phyloP scores from a whole-genome alignment of 2,113 vertebrate species.

The Phyllopteryx taeniolatus region DNA sequence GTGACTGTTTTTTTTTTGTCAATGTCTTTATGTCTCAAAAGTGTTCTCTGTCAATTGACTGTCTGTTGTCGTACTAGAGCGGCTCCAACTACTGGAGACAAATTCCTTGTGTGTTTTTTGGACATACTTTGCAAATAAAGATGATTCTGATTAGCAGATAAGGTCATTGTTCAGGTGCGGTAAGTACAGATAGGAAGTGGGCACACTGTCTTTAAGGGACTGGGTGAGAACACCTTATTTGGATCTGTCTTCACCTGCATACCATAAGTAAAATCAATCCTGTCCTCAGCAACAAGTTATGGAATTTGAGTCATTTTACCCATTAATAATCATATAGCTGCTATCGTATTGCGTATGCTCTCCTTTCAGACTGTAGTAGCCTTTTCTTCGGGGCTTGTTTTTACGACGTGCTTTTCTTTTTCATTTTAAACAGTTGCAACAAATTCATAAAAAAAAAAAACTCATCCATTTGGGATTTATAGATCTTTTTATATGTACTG shows the following conservation, averaged over 20 bases:
- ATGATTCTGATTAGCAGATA: slow-evolving; percentile 35
- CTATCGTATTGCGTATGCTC: slow-evolving; percentile 48
- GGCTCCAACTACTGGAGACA: too few relatives aligned
- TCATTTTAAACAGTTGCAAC: not conserved
- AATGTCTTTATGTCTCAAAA: too few relatives aligned
- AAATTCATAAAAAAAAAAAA: not conserved
- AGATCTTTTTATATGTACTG: not conserved
- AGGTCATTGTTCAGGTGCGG: slow-evolving; percentile 52
- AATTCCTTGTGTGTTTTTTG: too few relatives aligned
- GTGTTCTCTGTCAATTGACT: too few relatives aligned
- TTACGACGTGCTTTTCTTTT: slow-evolving; percentile 3
- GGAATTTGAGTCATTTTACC: slow-evolving; percentile 60
- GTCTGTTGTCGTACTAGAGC: too few relatives aligned
- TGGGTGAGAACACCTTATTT: slow-evolving; percentile 44
- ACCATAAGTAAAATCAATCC: slow-evolving; percentile 30
- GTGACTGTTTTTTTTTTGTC: too few relatives aligned
- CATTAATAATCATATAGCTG: slow-evolving; percentile 63
- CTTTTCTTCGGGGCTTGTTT: not conserved
- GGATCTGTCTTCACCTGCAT: slow-evolving; percentile 50
- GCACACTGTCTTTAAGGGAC: slow-evolving; percentile 25
- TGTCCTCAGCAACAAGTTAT: slow-evolving; percentile 11
- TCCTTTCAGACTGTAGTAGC: slow-evolving; percentile 43
- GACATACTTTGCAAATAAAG: too few relatives aligned
- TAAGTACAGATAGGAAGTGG: slow-evolving; percentile 53
- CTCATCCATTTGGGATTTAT: not conserved